Base-by-base conservation (phyloP, 2,888 invertebrate genomes). In the Calephelis perditalis region DNA sequence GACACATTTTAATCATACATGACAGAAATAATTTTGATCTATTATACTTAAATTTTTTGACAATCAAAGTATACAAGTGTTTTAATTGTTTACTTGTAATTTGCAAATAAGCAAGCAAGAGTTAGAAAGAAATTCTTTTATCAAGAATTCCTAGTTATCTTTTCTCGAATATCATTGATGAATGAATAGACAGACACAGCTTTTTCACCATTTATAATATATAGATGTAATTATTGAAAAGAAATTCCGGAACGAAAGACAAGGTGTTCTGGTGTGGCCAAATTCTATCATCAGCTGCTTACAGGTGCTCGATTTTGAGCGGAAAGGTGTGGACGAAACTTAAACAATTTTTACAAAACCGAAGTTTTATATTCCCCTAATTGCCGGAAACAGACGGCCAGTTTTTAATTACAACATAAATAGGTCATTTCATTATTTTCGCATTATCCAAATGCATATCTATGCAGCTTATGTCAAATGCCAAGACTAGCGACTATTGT, bases 181-280 rank as follows among this genome's bases (percentile, higher is more conserved):
- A n/a, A n/a, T n/a, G n/a, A n/a, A n/a, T 40, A 7, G 3, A 40
- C 40, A 40, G 40, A 40, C 7, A 40, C 40, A 40, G 40, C 1
- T 8, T 7, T 15, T 12, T 36, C 47, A 49, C 49, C 12, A 49
- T 37, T 47, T 11, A 26, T 15, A 70, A 75, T 74, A 40, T 40
- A 72, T 72, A 75, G 73, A 73, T 71, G 71, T 80, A 83, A 84
- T 83, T 83, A 83, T 73, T 74, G 74, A 73, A 75, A 79, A 77
- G 81, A 79, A 82, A 81, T 82, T 82, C 82, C 79, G 78, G 79
- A 84, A 82, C 82, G 78, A 81, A 83, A 79, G 78, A 78, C 83
- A 84, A 84, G 84, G 84, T 84, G 84, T 78, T 73, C 71, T 70
- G 71, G 72, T 69, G 69, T 70, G 69, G 71, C 72, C 57, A 57